Conservation (phyloP, 2,888 invertebrate genomes). For the Caenorhabditis plicata region DNA sequence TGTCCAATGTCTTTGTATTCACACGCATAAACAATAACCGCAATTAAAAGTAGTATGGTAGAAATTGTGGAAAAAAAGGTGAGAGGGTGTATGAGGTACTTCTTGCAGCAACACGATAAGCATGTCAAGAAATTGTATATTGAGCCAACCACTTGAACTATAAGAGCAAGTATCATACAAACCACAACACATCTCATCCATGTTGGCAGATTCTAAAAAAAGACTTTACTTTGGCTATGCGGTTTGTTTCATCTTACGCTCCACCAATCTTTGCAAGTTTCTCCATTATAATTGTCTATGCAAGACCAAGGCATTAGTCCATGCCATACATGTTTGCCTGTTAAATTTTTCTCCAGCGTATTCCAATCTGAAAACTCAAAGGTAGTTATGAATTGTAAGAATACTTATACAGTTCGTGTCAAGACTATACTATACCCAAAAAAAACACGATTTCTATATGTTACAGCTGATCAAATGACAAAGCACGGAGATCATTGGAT, state of each 20-base stretch:
- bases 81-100: slow-evolving; percentile 47
- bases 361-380: not conserved
- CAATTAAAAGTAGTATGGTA: slow-evolving; percentile 30
- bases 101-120: slow-evolving; percentile 45
- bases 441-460: too few relatives aligned
- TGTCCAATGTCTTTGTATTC: slow-evolving; percentile 11
- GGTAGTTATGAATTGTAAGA: too few relatives aligned
- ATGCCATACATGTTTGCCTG: slow-evolving; percentile 2
- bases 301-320: slow-evolving; percentile 38
- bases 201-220: slow-evolving; percentile 29
- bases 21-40: slow-evolving; percentile 43
- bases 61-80: slow-evolving; percentile 31
- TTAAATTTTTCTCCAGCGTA: not conserved
- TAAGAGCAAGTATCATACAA: slow-evolving; percentile 36
- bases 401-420: too few relatives aligned
- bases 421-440: too few relatives aligned
- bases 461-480: too few relatives aligned
- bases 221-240: not conserved
- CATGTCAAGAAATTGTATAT: slow-evolving; percentile 39
- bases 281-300: slow-evolving; percentile 8
- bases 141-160: slow-evolving; percentile 29
- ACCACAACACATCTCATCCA: slow-evolving; percentile 35
- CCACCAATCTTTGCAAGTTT: slow-evolving; percentile 27
- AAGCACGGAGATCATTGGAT: too few relatives aligned
- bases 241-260: slow-evolving; percentile 2